phyloP scores from a whole-genome alignment of 2,113 vertebrate species.

The Solenodon paradoxus region DNA sequence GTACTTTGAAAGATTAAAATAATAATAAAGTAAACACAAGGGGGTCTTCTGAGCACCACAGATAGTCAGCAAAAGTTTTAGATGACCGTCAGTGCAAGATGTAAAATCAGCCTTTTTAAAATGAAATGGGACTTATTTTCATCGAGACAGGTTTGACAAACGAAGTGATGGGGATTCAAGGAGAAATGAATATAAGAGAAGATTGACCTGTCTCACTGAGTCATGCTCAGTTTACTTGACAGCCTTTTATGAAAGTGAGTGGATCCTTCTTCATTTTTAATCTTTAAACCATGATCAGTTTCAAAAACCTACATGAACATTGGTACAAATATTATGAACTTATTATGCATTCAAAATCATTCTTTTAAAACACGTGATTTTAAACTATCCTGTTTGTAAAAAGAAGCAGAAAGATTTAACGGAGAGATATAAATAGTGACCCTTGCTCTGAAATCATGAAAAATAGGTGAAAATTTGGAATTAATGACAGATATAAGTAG shows the following conservation, averaged over 20 bases:
- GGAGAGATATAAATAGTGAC: neutral
- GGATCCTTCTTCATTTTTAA: slow-evolving; percentile 37
- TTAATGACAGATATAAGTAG: neutral
- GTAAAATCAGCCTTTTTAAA: slow-evolving; percentile 44
- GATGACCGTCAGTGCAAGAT: slow-evolving; percentile 6
- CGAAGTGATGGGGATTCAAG: slow-evolving; percentile 48
- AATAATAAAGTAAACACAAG: neutral
- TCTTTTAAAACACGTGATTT: neutral
- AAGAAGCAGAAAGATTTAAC: neutral
- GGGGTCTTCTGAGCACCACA: neutral
- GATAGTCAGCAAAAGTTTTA: neutral
- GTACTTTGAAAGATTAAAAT: neutral
- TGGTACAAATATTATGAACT: neutral
- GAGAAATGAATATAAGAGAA: slow-evolving; percentile 51
- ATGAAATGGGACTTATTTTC: slow-evolving; percentile 35
- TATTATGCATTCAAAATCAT: neutral
- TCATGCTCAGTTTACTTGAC: neutral
- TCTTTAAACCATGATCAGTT: neutral
- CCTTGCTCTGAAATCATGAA: neutral
- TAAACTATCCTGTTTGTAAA: neutral
- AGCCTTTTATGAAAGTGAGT: neutral
- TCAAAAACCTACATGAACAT: neutral
- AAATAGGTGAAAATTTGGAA: neutral
- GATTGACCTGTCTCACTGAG: slow-evolving; percentile 54
- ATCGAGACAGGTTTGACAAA: slow-evolving; percentile 48